Percentiles rank a stretch among this genome's conserved stretches.
These are phyloP conservation scores for Parnassius smintheus DNA, from an alignment of 2,888 invertebrate species.

Conservation along the genomic window DNA sequence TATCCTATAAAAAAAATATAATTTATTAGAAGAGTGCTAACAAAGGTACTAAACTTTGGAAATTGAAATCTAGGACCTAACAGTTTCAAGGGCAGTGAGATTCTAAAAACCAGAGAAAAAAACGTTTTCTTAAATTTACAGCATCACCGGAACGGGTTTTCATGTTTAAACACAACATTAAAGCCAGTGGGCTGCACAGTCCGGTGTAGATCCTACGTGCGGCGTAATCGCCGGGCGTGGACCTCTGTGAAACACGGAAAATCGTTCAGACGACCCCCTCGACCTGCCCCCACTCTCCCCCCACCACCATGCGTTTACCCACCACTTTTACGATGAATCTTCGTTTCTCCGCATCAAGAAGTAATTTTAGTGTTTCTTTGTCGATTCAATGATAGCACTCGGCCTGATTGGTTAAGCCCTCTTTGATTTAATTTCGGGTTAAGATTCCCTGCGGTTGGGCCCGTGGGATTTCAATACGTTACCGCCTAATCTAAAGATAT, in stretches of 20 bases:
- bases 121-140: constrained; percentile 66
- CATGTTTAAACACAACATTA: constrained; percentile 76
- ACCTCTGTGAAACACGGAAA: constrained; percentile 78
- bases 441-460: constrained; percentile 72
- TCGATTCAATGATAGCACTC: constrained; percentile 82
- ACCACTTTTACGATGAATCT: constrained; percentile 81
- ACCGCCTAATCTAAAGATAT: constrained; percentile 19
- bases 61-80: not conserved
- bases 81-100: not conserved
- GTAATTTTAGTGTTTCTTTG: constrained; percentile 81
- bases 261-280: constrained; percentile 74
- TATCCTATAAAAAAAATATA: too few species aligned
- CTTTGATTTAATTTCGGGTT: constrained; percentile 81
- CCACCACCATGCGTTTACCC: constrained; percentile 50
- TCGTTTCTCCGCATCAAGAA: constrained; percentile 81
- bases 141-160: constrained; percentile 77
- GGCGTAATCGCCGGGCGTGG: constrained; percentile 73
- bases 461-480: constrained; percentile 65
- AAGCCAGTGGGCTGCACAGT: constrained; percentile 59
- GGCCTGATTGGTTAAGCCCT: constrained; percentile 79
- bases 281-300: constrained; percentile 37
- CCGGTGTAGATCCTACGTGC: constrained; percentile 65
- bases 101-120: constrained; percentile 42
- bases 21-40: too few species aligned
- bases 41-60: not conserved